Base-by-base conservation (phyloP, 2,888 invertebrate genomes). In the Carpatolechia fugitivella region DNA sequence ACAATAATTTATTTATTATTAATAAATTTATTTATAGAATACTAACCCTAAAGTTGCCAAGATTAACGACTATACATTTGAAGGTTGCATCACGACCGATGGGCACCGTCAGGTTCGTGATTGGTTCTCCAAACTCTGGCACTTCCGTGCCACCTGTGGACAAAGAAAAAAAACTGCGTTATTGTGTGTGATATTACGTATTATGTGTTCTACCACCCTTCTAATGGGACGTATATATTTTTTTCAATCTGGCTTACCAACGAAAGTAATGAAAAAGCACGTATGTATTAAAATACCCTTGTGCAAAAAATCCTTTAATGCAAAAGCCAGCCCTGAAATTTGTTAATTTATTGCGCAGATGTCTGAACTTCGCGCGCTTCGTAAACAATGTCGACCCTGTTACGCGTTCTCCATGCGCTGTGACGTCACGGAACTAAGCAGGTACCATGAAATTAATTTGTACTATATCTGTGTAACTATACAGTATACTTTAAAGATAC, bases 21-120 rank as follows among this genome's bases (percentile, higher is more conserved):
- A n/a, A n/a, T n/a, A n/a, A 14, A 38, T 1, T 16, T 20, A 20
- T 3, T 7, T 18, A 8, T 18, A 31, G 3, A 18, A 41, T 59
- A 92, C 94, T 94, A 91, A 97, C 97, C 90, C 96, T 93, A 90
- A 95, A 97, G 77, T 96, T 96, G 63, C 96, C 97, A 68, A 97
- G 93, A 85, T 96, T 95, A 75, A 94, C 93, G 62, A 97, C 96
- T 75, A 95, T 93, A 85, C 97, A 97, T 78, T 95, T 95, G 85
- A 97, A 96, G 64, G 94, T 95, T 55, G 97, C 97, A 86, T 97
- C 97, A 71, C 97, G 92, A 66, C 97, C 97, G 57, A 96, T 92
- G 52, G 96, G 93, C 59, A 96, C 93, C 56, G 97, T 97, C 68
- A 97, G 91, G 90, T 97, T 97, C 57, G 93, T 92, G 76, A 97